Base-by-base conservation (phyloP, 2,888 invertebrate genomes). In the Coenonympha arcania region DNA sequence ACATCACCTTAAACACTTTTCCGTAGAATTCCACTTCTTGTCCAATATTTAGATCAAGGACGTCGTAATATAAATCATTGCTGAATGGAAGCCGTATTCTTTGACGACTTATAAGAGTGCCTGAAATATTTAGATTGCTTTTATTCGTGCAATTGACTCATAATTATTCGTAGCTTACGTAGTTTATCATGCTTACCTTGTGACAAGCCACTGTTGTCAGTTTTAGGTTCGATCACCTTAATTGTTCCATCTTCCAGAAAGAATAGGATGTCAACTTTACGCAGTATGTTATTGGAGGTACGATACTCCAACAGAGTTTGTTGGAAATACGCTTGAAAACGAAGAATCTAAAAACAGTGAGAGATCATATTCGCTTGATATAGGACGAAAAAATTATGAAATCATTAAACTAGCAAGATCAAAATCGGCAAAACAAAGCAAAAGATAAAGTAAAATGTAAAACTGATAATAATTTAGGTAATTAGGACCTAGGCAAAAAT, bases 201-300 rank as follows among this genome's bases (percentile, higher is more conserved):
- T 26, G 91, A 89, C 60, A 95, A 88, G 3, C 96, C 96, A 63
- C 95, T 94, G 69, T 96, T 96, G 45, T 90, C 89, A 6, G 92
- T 89, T 65, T 89, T 89, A 0, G 95, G 95, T 70, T 97, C 96
- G 57, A 81, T 77, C 2, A 97, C 92, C 82, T 95, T 95, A 60
- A 97, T 91, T 1, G 96, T 95, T 11, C 95, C 96, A 76, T 98
- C 96, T 80, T 97, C 96, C 34, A 97, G 87, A 65, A 91, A 96
- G 69, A 93, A 96, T 59, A 90, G 92, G 48, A 97, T 93, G 60
- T 92, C 92, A 3, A 95, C 95, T 64, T 91, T 90, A 16, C 95
- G 90, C 48, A 96, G 82, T 64, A 93, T 88, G 63, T 89, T 92
- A 22, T 91, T 88, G 2, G 91, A 89, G 1, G 87, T 80, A 40